These are phyloP conservation scores for Doryteuthis pealeii DNA, from an alignment of 1,140 invertebrate species.

Conservation along the genomic window DNA sequence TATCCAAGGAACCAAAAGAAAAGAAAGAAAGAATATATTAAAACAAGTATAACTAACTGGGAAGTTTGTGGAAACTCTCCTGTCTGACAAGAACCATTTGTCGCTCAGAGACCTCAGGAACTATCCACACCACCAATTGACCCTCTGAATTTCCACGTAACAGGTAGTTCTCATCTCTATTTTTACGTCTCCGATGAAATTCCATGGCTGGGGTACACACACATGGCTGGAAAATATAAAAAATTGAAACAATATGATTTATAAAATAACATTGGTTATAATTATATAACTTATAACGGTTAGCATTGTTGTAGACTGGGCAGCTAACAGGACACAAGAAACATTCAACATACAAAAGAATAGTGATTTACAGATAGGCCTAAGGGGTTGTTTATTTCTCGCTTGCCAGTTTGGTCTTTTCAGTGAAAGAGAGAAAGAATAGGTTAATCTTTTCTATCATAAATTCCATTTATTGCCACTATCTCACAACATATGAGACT, in stretches of 20 bases:
- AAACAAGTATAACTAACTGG: slow-evolving; percentile 51
- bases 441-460: too few relatives aligned
- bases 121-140: slow-evolving; percentile 81
- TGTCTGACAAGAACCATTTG: slow-evolving; percentile 70
- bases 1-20: too few relatives aligned
- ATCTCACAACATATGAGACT: too few relatives aligned
- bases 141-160: slow-evolving; percentile 89
- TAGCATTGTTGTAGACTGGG: neutral
- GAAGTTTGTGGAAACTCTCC: slow-evolving; percentile 61
- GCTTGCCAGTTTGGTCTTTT: too few relatives aligned
- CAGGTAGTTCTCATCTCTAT: slow-evolving; percentile 67
- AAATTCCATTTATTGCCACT: too few relatives aligned
- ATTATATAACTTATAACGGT: neutral
- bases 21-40: too few relatives aligned
- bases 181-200: slow-evolving; percentile 65
- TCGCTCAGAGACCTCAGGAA: slow-evolving; percentile 76
- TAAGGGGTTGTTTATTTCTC: too few relatives aligned
- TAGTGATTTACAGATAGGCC: too few relatives aligned
- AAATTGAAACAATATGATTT: neutral
- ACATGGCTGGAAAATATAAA: slow-evolving; percentile 68
- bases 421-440: too few relatives aligned
- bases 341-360: too few relatives aligned
- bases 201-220: slow-evolving; percentile 89
- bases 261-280: too few relatives aligned
- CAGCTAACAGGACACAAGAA: too few relatives aligned